Conservation (phyloP, 92 coral and sea anemone genomes). For the Desmophyllum pertusum region DNA sequence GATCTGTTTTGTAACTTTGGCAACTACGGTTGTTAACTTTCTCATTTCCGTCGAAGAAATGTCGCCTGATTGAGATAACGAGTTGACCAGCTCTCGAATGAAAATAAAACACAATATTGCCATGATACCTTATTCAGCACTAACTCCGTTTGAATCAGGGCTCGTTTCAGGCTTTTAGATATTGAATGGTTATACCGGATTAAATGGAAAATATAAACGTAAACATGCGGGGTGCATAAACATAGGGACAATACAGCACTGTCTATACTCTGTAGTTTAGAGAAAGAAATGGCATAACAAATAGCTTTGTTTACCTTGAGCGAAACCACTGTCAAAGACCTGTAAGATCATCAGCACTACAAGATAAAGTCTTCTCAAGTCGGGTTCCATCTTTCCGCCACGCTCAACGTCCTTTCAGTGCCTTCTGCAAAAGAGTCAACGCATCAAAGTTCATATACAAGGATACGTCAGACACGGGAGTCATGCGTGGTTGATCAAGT, state of each 20-base stretch:
- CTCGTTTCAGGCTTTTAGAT: background rate
- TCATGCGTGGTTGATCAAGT: conserved; percentile 9
- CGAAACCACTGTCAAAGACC: background rate
- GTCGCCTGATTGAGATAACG: background rate
- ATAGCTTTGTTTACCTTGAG: conserved; percentile 41
- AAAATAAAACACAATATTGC: background rate
- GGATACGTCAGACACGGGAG: background rate
- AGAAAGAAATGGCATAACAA: conserved; percentile 7
- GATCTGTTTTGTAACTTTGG: background rate
- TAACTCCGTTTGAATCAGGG: background rate
- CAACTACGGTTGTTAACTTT: background rate
- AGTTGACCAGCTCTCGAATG: background rate
- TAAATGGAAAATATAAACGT: conserved; percentile 18
- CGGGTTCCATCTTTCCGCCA: conserved; percentile 10
- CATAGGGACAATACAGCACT: background rate
- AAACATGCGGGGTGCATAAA: conserved; percentile 2
- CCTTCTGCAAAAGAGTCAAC: conserved; percentile 23
- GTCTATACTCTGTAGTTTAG: background rate
- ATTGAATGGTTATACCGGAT: conserved; percentile 5
- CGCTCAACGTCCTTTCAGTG: background rate
- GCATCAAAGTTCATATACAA: background rate
- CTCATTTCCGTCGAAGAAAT: background rate
- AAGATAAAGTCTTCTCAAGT: conserved; percentile 2
- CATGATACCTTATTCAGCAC: background rate
- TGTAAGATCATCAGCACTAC: conserved; percentile 8